Evolutionary conservation across 2,797 vertebrate genomes (phyloP).

Genomic region (Danio aesculapii): DNA sequence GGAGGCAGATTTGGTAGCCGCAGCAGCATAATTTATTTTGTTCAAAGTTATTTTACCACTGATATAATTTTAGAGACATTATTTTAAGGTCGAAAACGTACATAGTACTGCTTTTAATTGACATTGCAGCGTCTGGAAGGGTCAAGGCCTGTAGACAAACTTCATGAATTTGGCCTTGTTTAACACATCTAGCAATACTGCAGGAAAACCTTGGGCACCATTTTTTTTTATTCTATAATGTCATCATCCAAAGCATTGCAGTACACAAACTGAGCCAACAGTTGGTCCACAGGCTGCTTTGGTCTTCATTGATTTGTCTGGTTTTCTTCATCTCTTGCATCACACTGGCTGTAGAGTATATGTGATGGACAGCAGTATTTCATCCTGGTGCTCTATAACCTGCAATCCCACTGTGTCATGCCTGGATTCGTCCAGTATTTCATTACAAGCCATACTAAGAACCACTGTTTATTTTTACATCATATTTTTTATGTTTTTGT

Average conservation of each 20-base stretch:
- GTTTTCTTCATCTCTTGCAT: constrained; percentile 37
- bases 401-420: constrained; percentile 1
- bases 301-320: constrained; percentile 38
- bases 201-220: constrained; percentile 21
- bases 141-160: not conserved
- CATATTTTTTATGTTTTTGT: not conserved
- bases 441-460: not conserved
- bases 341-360: constrained; percentile 8
- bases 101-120: not conserved
- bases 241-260: constrained; percentile 36
- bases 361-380: constrained; percentile 20
- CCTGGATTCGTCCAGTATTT: not conserved
- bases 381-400: constrained; percentile 6
- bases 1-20: too few species aligned
- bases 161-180: constrained; percentile 7
- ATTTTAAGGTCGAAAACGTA: too few species aligned
- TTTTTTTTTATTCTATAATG: constrained; percentile 30
- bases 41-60: too few species aligned
- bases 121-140: not conserved
- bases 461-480: not conserved
- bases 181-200: not conserved
- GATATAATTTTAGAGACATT: too few species aligned
- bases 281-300: constrained; percentile 14
- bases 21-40: too few species aligned
- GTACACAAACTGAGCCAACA: constrained; percentile 25